Evolutionary conservation across 2,113 vertebrate genomes (phyloP).

Genomic region (Cynocephalus volans): DNA sequence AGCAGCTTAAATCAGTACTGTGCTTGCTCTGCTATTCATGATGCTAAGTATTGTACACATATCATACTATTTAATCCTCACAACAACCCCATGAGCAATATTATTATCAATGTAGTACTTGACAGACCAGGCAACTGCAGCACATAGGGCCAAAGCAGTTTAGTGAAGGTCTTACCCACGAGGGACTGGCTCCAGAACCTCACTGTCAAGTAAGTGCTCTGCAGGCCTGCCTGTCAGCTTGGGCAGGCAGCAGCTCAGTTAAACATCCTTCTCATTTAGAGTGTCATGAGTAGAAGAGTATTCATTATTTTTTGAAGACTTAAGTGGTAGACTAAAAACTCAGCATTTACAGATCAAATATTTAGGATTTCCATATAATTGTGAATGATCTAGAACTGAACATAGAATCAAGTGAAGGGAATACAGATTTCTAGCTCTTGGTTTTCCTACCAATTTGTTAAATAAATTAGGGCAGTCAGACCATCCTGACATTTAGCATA

Average conservation of each 20-base stretch:
- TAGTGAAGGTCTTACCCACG: not conserved
- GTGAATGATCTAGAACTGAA: not conserved
- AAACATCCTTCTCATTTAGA: not conserved
- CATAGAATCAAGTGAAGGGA: constrained; percentile 14
- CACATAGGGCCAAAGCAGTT: not conserved
- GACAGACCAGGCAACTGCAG: not conserved
- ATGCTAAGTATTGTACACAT: not conserved
- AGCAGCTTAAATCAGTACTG: not conserved
- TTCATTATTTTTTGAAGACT: constrained; percentile 30
- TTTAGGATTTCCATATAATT: constrained; percentile 20
- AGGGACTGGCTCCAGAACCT: not conserved
- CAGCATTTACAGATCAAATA: not conserved
- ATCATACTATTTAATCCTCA: not conserved
- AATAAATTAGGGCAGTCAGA: not conserved
- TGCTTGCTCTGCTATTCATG: not conserved
- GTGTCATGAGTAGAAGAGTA: not conserved
- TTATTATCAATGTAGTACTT: not conserved
- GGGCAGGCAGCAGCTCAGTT: not conserved
- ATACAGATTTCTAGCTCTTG: not conserved
- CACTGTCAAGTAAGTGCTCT: not conserved
- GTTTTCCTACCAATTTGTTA: constrained; percentile 41
- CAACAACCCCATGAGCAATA: not conserved
- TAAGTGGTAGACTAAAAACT: constrained; percentile 28
- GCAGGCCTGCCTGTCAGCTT: not conserved
- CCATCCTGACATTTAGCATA: not conserved